phyloP scores from a whole-genome alignment of 2,888 invertebrate species.

The Gonocerus acuteangulatus region DNA sequence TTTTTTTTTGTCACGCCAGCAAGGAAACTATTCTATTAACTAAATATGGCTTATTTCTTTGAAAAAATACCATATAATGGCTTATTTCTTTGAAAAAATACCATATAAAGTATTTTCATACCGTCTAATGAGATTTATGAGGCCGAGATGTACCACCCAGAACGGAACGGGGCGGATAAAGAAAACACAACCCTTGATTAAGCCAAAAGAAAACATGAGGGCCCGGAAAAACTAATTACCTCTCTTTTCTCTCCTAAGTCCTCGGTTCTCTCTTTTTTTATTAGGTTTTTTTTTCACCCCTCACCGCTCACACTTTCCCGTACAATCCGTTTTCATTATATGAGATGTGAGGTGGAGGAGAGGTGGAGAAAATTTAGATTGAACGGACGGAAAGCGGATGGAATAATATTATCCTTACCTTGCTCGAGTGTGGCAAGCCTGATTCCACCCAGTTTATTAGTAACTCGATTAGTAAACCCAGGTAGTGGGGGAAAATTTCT shows the following conservation, averaged over 20 bases:
- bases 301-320: neutral
- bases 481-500: too few relatives aligned
- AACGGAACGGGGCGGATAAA: constrained; percentile 1
- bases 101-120: too few relatives aligned
- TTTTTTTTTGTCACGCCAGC: too few relatives aligned
- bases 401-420: constrained; percentile 4
- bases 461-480: too few relatives aligned
- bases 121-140: too few relatives aligned
- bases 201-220: constrained; percentile 24
- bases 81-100: too few relatives aligned
- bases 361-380: constrained; percentile 14
- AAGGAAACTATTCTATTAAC: too few relatives aligned
- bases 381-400: neutral
- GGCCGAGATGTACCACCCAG: too few relatives aligned
- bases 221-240: constrained; percentile 13
- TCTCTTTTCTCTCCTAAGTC: neutral
- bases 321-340: constrained; percentile 20
- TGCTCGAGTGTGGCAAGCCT: neutral
- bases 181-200: constrained; percentile 23
- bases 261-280: neutral
- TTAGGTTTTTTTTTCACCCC: neutral
- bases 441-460: too few relatives aligned
- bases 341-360: constrained; percentile 1
- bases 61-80: too few relatives aligned
- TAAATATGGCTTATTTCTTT: too few relatives aligned